Evolutionary conservation across 2,113 vertebrate genomes (phyloP).

Genomic region (Oreochromis niloticus): DNA sequence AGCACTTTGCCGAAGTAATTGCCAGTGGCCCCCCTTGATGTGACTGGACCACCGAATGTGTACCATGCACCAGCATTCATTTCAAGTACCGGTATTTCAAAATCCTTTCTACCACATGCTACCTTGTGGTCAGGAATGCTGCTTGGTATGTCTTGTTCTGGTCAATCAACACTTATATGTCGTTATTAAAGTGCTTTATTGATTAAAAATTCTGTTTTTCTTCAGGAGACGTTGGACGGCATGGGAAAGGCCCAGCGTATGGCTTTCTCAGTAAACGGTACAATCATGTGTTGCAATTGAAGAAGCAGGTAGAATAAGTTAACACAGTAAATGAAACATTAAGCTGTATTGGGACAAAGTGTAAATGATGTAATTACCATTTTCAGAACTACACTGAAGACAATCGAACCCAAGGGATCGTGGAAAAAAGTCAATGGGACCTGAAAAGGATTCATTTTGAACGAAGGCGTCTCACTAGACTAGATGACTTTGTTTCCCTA

Average conservation of each 20-base stretch:
- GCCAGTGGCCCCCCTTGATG: no score
- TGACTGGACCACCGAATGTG: no score
- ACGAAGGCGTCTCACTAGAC: neutral
- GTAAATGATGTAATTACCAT: neutral
- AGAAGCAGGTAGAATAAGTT: neutral
- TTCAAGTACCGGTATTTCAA: no score
- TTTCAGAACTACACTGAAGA: neutral
- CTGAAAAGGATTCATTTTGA: fast-evolving
- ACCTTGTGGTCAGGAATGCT: neutral
- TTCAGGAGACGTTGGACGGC: neutral
- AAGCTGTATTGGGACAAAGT: fast-evolving
- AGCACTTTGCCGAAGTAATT: no score
- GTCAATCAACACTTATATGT: neutral
- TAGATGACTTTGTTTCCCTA: neutral
- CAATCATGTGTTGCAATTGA: fast-evolving
- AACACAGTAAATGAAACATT: neutral
- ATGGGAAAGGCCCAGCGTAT: neutral
- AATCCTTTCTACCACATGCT: neutral
- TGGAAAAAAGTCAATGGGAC: neutral
- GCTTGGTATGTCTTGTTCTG: neutral
- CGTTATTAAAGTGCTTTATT: neutral
- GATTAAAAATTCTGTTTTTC: neutral
- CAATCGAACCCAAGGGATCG: neutral
- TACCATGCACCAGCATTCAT: no score
- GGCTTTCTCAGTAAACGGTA: neutral